Base-by-base conservation (phyloP, 1,140 invertebrate species). In the Drosophila baimaii region DNA sequence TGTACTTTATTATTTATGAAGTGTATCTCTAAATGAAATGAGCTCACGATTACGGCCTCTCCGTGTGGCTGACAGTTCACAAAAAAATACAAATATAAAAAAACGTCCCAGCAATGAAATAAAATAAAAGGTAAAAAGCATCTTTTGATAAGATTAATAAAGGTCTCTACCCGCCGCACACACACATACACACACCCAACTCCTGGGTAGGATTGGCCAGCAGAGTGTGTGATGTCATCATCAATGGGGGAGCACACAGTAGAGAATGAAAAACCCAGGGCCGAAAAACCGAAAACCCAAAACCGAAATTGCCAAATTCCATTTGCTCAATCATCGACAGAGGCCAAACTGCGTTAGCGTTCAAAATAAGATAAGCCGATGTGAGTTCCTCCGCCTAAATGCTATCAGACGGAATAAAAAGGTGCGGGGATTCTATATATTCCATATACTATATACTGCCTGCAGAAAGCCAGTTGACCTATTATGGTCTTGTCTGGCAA, bases 101-200 rank as follows among this genome's bases (percentile, higher is more conserved):
- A 71, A 47, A 63, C 41, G 31, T 33, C 41, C 10, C 29, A 13
- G 35, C 73, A 77, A 55, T 55, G 37, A 69, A 69, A 69, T 77
- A 63, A 64, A 83, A 68, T 52, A 46, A 72, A 84, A 80, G 77
- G 63, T 56, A 65, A 58, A 56, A 74, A 65, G 55, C 79, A 82
- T 79, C 83, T 78, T 83, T 65, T 81, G 84, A 89, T 89, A 89
- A 89, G 84, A 89, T 89, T 89, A 89, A 89, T 81, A 88, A 78
- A 82, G 77, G 70, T 69, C 54, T 71, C 37, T 31, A 8, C 68
- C 37, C 25, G 8, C 3, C 29, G 37, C 21, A 33, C 33, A 44
- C 39, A 51, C 29, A 46, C 31, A 55, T 64, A 65, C 52, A 21
- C 43, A 55, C 61, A 47, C 39, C 55, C 37, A 29, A 21, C 56